Conservation (phyloP, 2,797 vertebrate species). For the Dipus sagitta region DNA sequence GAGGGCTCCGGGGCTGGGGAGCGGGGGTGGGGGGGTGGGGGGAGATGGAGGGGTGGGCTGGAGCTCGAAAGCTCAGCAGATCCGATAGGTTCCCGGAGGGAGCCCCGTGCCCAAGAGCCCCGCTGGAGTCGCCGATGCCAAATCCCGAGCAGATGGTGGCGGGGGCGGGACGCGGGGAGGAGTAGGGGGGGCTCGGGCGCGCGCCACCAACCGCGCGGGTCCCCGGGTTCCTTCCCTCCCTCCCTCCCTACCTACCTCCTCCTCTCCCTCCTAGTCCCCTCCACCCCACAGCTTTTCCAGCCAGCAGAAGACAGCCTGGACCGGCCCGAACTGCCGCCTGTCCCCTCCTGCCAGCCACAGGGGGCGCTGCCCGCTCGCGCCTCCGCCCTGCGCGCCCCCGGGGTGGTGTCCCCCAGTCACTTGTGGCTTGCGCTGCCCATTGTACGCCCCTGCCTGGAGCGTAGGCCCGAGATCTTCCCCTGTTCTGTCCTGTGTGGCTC, state of each 20-base stretch:
- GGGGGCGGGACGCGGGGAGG: conserved; percentile 62
- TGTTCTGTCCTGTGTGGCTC: neutral
- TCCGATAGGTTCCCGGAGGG: neutral
- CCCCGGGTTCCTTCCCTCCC: conserved; percentile 4
- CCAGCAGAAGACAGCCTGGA: neutral
- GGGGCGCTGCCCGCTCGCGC: no score
- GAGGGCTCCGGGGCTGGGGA: neutral
- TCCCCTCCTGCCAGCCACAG: neutral
- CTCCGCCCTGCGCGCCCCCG: neutral
- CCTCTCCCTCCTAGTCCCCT: neutral
- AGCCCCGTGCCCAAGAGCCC: neutral
- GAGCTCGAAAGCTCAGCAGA: neutral
- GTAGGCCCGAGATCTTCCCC: neutral
- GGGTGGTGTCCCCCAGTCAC: neutral
- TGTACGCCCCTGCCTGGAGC: neutral
- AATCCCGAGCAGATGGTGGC: conserved; percentile 73
- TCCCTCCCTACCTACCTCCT: neutral
- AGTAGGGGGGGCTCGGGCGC: conserved; percentile 37
- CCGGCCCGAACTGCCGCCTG: neutral
- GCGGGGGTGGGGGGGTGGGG: no score
- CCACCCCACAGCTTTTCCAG: neutral
- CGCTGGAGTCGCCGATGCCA: conserved; percentile 11
- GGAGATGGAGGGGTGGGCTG: neutral
- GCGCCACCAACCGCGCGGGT: conserved; percentile 43
- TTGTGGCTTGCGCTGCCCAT: neutral